These are phyloP conservation scores for Anguilla japonica DNA, from an alignment of 2,113 vertebrate genomes.

Conservation along the genomic window DNA sequence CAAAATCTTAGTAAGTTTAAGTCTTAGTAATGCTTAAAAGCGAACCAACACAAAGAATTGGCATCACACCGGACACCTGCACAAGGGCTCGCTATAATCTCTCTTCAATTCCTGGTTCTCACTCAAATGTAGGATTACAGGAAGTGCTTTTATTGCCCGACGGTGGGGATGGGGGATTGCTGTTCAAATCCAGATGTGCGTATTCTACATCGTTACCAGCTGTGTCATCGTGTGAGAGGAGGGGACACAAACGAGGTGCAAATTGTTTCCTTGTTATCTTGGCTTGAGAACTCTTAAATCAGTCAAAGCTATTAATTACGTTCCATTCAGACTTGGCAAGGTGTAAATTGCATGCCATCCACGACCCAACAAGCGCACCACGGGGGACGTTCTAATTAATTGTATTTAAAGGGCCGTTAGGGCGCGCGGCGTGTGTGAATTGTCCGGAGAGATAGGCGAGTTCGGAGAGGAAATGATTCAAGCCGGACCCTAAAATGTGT, in stretches of 20 bases:
- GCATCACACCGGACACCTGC: conserved; percentile 21
- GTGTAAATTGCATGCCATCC: conserved; percentile 24
- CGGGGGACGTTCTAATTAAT: conserved; percentile 24
- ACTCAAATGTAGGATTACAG: conserved; percentile 24
- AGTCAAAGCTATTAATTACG: conserved; percentile 28
- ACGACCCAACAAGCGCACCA: conserved; percentile 12
- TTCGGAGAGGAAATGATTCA: not conserved
- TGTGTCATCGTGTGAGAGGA: conserved; percentile 24
- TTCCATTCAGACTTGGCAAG: conserved; percentile 24
- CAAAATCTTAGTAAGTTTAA: no score
- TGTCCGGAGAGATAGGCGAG: not conserved
- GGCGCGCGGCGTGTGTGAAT: conserved; percentile 6
- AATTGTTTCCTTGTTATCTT: conserved; percentile 26
- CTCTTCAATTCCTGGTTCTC: not conserved
- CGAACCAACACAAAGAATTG: conserved; percentile 15
- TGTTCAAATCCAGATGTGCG: conserved; percentile 30
- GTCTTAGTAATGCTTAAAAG: not conserved
- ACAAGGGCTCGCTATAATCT: not conserved
- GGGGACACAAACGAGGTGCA: conserved; percentile 30
- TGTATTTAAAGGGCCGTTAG: not conserved
- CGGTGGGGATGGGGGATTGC: conserved; percentile 1
- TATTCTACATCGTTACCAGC: conserved; percentile 22
- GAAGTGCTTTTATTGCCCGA: conserved; percentile 25
- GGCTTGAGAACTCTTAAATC: conserved; percentile 11
- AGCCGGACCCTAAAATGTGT: not conserved